Evolutionary conservation across 2,113 vertebrate species (phyloP), one percentile per base, ranked within the genome.

Genomic region (Sturnus vulgaris): DNA sequence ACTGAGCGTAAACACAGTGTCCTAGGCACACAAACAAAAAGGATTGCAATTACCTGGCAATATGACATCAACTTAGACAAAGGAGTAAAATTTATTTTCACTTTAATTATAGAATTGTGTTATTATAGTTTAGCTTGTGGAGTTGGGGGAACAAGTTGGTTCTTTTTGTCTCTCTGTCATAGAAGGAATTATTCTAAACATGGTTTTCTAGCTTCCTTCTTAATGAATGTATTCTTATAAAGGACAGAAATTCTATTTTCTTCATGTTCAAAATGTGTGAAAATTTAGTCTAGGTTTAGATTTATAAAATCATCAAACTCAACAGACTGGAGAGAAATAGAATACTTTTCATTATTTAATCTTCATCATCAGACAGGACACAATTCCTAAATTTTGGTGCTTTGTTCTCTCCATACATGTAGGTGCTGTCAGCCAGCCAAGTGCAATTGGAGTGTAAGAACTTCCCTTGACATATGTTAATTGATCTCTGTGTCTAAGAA

Each of bases 401-500:
- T 78, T n/a, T 37, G 33, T 69, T 31, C 49, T 44, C 31, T 46
- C 70, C 23, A 22, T 4, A 33, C 3, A 6, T 2, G 0, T 42
- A 85, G 31, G 46, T 57, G 28, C 14, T 79, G 23, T 85, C 70
- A 69, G 57, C 40, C 18, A 85, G 53, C 10, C 78, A 90, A 49
- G 25, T 2, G 1, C 23, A 57, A 5, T 24, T 71, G 57, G 46
- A 91, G 25, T 57, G 10, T 65, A 77, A 93, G 50, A 80, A 70
- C 50, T 85, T 80, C 18, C 27, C 53, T 61, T 77, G 55, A 81
- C 6, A 1, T 42, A 39, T 19, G 16, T 57, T 66, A 90, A 86
- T 70, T 65, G 61, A 93, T 73, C n/a, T 76, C 68, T 90, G 33
- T 80, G 16, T 37, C 75, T 83, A 55, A 80, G 46, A 87, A 82